Conservation (phyloP, 2,888 invertebrate genomes). For the Nephrotoma guestfalica region DNA sequence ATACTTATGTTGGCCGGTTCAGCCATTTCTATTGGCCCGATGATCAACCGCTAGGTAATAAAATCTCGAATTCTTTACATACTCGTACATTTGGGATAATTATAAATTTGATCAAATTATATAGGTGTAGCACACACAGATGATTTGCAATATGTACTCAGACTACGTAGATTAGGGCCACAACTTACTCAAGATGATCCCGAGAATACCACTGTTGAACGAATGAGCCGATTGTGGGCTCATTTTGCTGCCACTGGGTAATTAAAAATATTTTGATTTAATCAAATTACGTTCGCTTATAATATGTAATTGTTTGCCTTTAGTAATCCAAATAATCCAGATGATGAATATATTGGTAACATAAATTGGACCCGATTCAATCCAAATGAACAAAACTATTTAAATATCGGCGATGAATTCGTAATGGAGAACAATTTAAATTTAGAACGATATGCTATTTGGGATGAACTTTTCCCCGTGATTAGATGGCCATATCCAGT, state of each 20-base stretch:
- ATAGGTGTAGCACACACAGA: not conserved
- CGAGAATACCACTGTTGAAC: slow-evolving; percentile 30
- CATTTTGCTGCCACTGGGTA: slow-evolving; percentile 29
- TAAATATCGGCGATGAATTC: slow-evolving; percentile 12
- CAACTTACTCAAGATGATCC: slow-evolving; percentile 20
- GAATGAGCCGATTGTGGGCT: slow-evolving; percentile 31
- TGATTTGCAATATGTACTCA: slow-evolving; percentile 22
- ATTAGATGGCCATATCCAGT: not conserved
- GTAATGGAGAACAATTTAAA: slow-evolving; percentile 10
- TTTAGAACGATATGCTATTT: slow-evolving; percentile 10
- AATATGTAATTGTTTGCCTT: not conserved
- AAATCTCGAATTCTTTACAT: not conserved
- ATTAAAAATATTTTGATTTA: slow-evolving; percentile 4
- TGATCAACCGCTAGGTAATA: not conserved
- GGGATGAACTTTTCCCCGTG: slow-evolving; percentile 13
- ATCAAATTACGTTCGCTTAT: not conserved
- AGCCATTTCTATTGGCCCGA: not conserved
- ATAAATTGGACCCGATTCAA: slow-evolving; percentile 24
- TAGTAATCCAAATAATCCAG: slow-evolving; percentile 23
- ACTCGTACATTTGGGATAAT: not conserved
- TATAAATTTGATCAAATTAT: not conserved
- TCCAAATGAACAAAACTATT: slow-evolving; percentile 3
- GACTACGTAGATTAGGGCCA: slow-evolving; percentile 4
- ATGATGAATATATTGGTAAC: slow-evolving; percentile 26
- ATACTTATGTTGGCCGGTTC: not conserved